Evolutionary conservation across 1,140 invertebrate genomes (phyloP).

Genomic region (Chironomus striatipennis): DNA sequence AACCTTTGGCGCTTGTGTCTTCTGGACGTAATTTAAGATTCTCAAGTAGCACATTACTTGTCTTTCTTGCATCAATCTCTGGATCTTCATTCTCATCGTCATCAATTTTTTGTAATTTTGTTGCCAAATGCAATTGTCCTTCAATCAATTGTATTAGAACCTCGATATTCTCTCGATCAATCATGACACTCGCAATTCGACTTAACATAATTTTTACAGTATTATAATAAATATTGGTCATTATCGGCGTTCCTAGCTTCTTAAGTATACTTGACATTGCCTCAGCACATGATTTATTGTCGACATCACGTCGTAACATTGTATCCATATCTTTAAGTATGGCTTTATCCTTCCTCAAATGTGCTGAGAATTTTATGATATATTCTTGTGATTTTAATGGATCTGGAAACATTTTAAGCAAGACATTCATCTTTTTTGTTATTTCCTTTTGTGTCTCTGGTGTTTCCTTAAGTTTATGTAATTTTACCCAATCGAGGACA

Average conservation of each 20-base stretch:
- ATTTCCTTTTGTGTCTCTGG: constrained; percentile 61
- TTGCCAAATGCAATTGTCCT: background rate
- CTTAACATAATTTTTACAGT: constrained; percentile 92
- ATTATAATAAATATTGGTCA: constrained; percentile 92
- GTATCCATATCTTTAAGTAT: constrained; percentile 77
- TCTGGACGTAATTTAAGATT: background rate
- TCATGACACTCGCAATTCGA: constrained; percentile 88
- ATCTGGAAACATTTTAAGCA: constrained; percentile 62
- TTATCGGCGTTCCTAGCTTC: constrained; percentile 85
- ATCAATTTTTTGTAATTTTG: constrained; percentile 17
- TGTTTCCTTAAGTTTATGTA: constrained; percentile 56
- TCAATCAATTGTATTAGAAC: constrained; percentile 44
- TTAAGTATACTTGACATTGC: constrained; percentile 73
- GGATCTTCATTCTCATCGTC: constrained; percentile 31
- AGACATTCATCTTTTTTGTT: constrained; percentile 41
- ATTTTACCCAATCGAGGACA: constrained; percentile 76
- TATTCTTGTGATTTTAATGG: constrained; percentile 89
- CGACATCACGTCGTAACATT: constrained; percentile 76
- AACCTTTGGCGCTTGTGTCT: background rate
- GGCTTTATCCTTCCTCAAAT: constrained; percentile 68
- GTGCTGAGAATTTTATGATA: constrained; percentile 75
- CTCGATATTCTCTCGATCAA: constrained; percentile 78
- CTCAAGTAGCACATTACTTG: constrained; percentile 17
- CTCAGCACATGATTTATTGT: constrained; percentile 83
- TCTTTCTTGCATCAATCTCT: background rate